A percentile compares a stretch with the other conserved stretches of the same genome.
Conservation (phyloP, 1,140 invertebrate genomes). For the Hylaeus volcanicus region DNA sequence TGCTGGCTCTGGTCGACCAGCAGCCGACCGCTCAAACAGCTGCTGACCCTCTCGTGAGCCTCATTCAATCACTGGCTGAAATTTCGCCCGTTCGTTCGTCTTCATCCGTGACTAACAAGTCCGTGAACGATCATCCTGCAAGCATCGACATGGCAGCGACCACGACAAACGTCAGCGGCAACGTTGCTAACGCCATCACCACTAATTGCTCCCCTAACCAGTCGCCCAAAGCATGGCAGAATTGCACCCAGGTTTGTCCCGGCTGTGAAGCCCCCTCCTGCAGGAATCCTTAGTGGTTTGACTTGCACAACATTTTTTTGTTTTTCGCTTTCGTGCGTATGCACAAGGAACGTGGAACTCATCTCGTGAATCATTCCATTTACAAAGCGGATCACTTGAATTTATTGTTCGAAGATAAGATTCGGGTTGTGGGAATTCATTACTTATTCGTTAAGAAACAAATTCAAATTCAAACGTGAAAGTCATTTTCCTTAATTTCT, state of each 20-base stretch:
- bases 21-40: conserved; percentile 46
- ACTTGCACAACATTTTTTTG: neutral
- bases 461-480: no score
- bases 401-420: no score
- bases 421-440: no score
- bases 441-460: no score
- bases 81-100: conserved; percentile 70
- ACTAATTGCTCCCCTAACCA: conserved; percentile 77
- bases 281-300: neutral
- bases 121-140: conserved; percentile 58
- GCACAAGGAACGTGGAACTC: neutral
- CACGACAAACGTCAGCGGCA: conserved; percentile 58
- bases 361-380: no score
- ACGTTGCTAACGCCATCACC: conserved; percentile 64
- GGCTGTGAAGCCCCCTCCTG: conserved; percentile 40
- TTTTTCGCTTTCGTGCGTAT: neutral
- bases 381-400: no score
- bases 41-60: conserved; percentile 75
- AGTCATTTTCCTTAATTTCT: no score
- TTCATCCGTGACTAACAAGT: conserved; percentile 67
- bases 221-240: conserved; percentile 79
- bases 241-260: conserved; percentile 76
- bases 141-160: conserved; percentile 56
- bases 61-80: conserved; percentile 78
- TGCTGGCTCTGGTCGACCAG: conserved; percentile 79